These are phyloP conservation scores for Passer domesticus DNA, from an alignment of 2,113 vertebrate genomes.

Conservation along the genomic window DNA sequence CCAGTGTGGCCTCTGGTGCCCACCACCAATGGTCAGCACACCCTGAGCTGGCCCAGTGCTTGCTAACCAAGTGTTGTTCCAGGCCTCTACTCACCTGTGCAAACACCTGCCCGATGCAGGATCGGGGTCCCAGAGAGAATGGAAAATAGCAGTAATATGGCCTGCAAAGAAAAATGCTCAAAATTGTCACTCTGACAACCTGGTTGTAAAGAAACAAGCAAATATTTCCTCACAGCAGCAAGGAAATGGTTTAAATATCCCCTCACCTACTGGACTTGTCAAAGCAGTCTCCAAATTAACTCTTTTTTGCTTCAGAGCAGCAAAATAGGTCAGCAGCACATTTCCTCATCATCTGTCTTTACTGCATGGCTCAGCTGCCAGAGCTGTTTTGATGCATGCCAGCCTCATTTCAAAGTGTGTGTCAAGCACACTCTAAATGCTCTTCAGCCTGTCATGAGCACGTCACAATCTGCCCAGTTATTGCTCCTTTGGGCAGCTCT, in stretches of 20 bases:
- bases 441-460: background rate
- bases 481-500: background rate
- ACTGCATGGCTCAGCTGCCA: background rate
- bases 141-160: conserved; percentile 81
- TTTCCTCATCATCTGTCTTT: background rate
- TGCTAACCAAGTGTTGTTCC: fast-evolving
- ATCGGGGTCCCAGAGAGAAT: conserved; percentile 87
- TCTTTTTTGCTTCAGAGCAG: background rate
- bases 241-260: background rate
- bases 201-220: background rate
- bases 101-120: conserved; percentile 88
- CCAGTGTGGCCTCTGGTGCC: background rate
- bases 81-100: conserved; percentile 80
- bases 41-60: background rate
- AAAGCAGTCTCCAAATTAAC: background rate
- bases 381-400: background rate
- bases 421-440: background rate
- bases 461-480: fast-evolving
- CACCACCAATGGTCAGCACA: background rate
- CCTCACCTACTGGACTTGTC: background rate
- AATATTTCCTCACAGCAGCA: background rate
- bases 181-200: background rate
- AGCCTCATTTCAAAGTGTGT: background rate
- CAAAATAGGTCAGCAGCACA: background rate
- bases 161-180: conserved; percentile 25